phyloP scores from a whole-genome alignment of 2,113 vertebrate genomes.

The Forbesichthys papilliferus region DNA sequence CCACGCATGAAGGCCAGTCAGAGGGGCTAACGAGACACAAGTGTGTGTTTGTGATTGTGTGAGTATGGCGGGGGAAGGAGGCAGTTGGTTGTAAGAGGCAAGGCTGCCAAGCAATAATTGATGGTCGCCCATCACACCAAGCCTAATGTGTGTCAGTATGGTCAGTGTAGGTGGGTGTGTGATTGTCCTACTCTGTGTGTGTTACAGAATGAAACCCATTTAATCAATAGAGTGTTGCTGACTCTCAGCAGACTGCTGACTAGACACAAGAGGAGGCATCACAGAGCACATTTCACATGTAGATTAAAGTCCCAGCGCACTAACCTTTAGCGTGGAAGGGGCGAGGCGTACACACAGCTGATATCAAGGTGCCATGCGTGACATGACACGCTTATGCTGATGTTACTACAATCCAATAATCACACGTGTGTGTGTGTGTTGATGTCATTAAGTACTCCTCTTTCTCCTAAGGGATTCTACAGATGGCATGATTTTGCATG shows the following conservation, averaged over 20 bases:
- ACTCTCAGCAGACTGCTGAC: conserved; percentile 86
- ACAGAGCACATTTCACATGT: conserved; percentile 71
- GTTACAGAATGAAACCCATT: conserved; percentile 61
- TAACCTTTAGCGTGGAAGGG: conserved; percentile 56
- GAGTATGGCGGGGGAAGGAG: background rate
- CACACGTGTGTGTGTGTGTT: background rate
- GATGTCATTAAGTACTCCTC: too few species aligned
- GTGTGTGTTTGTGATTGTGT: conserved; percentile 23
- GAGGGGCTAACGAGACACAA: conserved; percentile 76
- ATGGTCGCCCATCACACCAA: conserved; percentile 86
- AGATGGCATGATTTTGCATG: too few species aligned
- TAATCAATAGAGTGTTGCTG: conserved; percentile 71
- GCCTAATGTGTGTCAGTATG: conserved; percentile 71
- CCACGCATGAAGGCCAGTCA: conserved; percentile 81
- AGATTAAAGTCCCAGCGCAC: conserved; percentile 66
- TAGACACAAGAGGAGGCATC: conserved; percentile 86
- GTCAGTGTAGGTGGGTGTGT: conserved; percentile 11
- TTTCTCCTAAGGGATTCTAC: too few species aligned
- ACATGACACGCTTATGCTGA: conserved; percentile 50
- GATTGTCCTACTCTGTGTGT: conserved; percentile 8
- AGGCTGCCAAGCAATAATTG: conserved; percentile 87
- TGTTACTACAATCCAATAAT: conserved; percentile 7
- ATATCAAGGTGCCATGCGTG: conserved; percentile 67
- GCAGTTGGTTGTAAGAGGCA: conserved; percentile 41
- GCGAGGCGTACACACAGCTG: conserved; percentile 45